Evolutionary conservation across 2,113 vertebrate species (phyloP).

Genomic region (Otolemur garnettii): DNA sequence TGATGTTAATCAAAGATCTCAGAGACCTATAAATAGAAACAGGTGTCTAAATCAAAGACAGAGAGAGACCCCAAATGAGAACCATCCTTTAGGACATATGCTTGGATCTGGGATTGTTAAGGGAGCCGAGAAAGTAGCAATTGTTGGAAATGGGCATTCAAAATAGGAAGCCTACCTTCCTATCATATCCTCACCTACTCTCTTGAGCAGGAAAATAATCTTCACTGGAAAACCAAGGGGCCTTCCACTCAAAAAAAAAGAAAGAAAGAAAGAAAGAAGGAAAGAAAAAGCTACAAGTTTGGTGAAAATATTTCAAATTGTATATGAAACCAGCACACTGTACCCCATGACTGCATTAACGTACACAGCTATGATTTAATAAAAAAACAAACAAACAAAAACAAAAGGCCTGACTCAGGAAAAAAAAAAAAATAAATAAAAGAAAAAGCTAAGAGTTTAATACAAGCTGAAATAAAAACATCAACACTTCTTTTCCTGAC

Average conservation of each 20-base stretch:
- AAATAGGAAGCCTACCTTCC: conserved; percentile 46
- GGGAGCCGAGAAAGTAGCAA: conserved; percentile 78
- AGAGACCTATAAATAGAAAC: conserved; percentile 80
- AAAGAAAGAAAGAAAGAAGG: neutral
- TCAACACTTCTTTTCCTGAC: neutral
- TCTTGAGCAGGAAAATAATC: conserved; percentile 48
- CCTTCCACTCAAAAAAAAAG: neutral
- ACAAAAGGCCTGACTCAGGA: no score
- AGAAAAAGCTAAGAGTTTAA: neutral
- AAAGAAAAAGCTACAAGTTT: no score
- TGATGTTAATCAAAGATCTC: conserved; percentile 76
- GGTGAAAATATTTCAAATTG: no score
- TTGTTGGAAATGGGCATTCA: conserved; percentile 59
- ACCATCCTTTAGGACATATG: conserved; percentile 56
- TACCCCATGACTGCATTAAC: no score
- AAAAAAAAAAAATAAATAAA: neutral
- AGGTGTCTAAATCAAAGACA: conserved; percentile 79
- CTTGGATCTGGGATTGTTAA: conserved; percentile 38
- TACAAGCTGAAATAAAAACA: neutral
- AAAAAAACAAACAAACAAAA: no score
- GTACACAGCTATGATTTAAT: no score
- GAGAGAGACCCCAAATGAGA: conserved; percentile 63
- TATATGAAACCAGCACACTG: no score
- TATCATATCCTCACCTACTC: neutral
- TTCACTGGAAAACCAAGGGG: neutral